Percentiles rank a stretch among this genome's conserved stretches.
Evolutionary conservation across 2,113 vertebrate genomes (phyloP).

Genomic region (Notothenia rossii): DNA sequence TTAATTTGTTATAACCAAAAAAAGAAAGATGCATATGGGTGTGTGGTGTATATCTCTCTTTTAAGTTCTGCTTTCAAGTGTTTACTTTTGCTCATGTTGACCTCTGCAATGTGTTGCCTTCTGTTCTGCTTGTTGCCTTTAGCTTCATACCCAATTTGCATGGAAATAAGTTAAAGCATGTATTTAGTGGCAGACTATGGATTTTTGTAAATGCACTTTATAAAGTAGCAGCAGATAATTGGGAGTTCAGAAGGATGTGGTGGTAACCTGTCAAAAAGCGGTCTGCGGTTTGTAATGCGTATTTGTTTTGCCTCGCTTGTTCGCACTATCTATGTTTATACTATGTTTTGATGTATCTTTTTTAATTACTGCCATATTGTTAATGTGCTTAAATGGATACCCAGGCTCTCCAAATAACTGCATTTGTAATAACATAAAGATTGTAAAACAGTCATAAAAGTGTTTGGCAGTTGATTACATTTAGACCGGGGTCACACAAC

Average conservation of each 20-base stretch:
- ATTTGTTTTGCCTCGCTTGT: not conserved
- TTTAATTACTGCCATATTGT: not conserved
- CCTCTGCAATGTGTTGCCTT: not conserved
- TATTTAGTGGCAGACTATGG: not conserved
- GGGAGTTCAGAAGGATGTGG: not conserved
- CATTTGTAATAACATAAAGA: not conserved
- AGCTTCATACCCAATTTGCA: not conserved
- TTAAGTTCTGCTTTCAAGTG: not conserved
- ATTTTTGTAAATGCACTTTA: not conserved
- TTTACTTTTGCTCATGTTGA: not conserved
- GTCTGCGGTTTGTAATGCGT: not conserved
- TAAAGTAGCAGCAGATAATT: not conserved
- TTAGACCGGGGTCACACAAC: constrained; percentile 21
- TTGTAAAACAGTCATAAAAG: not conserved
- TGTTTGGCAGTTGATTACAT: not conserved
- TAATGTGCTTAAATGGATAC: not conserved
- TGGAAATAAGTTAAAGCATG: not conserved
- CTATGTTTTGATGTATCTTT: not conserved
- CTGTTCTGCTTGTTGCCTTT: not conserved
- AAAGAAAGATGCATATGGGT: not conserved
- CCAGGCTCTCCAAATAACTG: not conserved
- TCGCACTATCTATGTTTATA: not conserved
- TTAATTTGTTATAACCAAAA: not conserved
- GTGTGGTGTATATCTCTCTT: not conserved
- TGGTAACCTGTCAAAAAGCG: not conserved